Percentiles rank a stretch among this genome's conserved stretches.
phyloP scores from a whole-genome alignment of 37 sponge, comb jelly and placozoan genomes.

The Geodia barretti region DNA sequence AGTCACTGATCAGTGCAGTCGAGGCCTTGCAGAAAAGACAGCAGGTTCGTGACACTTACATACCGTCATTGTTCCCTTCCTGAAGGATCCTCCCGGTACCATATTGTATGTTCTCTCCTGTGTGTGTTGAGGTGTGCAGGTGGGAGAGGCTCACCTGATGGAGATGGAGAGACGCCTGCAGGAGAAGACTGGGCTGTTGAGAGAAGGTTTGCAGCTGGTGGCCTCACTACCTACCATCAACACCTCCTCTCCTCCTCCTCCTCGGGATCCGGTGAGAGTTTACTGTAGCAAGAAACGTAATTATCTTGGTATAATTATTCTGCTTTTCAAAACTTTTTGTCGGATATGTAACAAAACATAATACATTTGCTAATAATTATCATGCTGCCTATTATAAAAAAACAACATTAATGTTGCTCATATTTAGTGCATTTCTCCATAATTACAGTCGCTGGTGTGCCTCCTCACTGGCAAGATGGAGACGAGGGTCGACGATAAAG shows the following conservation, averaged over 20 bases:
- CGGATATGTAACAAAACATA: too few relatives aligned
- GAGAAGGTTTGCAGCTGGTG: neutral
- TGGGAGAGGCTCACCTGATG: slow-evolving; percentile 25
- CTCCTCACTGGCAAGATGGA: neutral
- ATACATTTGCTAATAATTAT: too few relatives aligned
- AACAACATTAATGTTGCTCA: too few relatives aligned
- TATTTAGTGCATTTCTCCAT: too few relatives aligned
- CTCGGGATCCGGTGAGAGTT: slow-evolving; percentile 29
- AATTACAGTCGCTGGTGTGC: slow-evolving; percentile 3
- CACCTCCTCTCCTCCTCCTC: neutral
- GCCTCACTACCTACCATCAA: neutral
- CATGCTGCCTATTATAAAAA: too few relatives aligned
- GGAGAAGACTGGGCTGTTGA: slow-evolving; percentile 20
- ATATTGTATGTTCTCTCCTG: too few relatives aligned
- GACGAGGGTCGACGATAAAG: neutral
- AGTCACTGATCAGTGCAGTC: slow-evolving; percentile 21
- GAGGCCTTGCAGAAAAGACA: slow-evolving; percentile 29
- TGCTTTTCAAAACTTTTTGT: too few relatives aligned
- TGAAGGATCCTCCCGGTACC: too few relatives aligned
- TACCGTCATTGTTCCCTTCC: too few relatives aligned
- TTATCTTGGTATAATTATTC: neutral
- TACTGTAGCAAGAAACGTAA: too few relatives aligned
- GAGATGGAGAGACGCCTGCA: slow-evolving; percentile 10
- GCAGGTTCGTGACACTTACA: slow-evolving; percentile 1
- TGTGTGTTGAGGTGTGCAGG: too few relatives aligned